These are phyloP conservation scores for Onychomys arenicola DNA, from an alignment of 2,797 vertebrate genomes.

Conservation along the genomic window DNA sequence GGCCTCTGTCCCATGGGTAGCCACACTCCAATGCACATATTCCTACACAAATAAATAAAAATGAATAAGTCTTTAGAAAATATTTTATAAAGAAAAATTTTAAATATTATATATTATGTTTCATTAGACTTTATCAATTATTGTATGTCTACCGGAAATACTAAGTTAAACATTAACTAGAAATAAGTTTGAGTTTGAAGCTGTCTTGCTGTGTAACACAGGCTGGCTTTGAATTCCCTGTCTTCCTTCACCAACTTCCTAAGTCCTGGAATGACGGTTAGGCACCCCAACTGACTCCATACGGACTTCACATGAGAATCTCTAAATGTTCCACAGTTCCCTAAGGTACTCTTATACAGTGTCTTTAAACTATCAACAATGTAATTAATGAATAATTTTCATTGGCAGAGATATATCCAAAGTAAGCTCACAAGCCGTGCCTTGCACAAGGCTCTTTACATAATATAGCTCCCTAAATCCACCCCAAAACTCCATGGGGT, in stretches of 20 bases:
- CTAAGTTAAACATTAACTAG: not conserved
- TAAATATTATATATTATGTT: not conserved
- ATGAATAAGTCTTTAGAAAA: not conserved
- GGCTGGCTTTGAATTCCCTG: not conserved
- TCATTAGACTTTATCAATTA: not conserved
- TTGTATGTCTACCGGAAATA: not conserved
- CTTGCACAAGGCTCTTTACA: not conserved
- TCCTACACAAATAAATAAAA: not conserved
- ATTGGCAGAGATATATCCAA: constrained; percentile 50
- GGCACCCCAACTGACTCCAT: not conserved
- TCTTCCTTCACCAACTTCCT: not conserved
- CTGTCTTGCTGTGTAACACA: not conserved
- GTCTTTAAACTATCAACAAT: constrained; percentile 16
- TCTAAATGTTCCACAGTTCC: not conserved
- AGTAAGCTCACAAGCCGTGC: not conserved
- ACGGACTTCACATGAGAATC: not conserved
- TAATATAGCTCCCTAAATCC: constrained; percentile 25
- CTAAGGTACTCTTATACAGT: not conserved
- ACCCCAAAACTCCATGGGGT: not conserved
- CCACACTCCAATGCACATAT: not conserved
- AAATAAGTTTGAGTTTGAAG: constrained; percentile 43
- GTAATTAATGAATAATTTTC: not conserved
- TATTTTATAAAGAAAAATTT: not conserved
- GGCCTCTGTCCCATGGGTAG: not conserved
- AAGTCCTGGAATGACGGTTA: not conserved